Conservation (phyloP, 2,888 invertebrate species). For the Andrena marginata region DNA sequence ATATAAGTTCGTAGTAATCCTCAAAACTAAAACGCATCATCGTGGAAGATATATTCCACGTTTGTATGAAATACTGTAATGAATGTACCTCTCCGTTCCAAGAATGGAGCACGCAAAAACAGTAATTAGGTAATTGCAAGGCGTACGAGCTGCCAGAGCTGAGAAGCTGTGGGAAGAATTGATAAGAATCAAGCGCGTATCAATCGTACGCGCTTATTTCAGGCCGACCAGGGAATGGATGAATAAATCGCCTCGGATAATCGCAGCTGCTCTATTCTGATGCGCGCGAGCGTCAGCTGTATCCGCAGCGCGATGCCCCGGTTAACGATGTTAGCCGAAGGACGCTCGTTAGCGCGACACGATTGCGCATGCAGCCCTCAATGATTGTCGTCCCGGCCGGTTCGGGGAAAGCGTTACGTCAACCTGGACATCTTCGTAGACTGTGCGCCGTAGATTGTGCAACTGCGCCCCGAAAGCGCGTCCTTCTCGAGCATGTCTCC, state of each 20-base stretch:
- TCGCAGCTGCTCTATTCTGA: slow-evolving; percentile 4
- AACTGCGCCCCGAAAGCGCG: slow-evolving; percentile 2
- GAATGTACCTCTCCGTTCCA: too few relatives aligned
- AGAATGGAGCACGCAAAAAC: slow-evolving; percentile 16
- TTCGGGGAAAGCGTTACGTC: slow-evolving; percentile 40
- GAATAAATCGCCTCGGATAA: slow-evolving; percentile 42
- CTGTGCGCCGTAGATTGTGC: slow-evolving; percentile 11
- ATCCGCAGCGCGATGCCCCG: background rate
- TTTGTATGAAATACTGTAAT: too few relatives aligned
- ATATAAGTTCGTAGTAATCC: too few relatives aligned
- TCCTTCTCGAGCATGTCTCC: slow-evolving; percentile 17
- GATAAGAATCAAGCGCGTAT: slow-evolving; percentile 23
- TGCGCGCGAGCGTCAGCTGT: background rate
- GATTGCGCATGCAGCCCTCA: slow-evolving; percentile 37
- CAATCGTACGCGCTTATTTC: slow-evolving; percentile 50
- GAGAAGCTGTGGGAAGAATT: too few relatives aligned
- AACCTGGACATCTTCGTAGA: slow-evolving; percentile 34
- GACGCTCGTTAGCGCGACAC: slow-evolving; percentile 49
- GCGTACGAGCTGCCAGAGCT: slow-evolving; percentile 1
- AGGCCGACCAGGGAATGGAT: slow-evolving; percentile 30
- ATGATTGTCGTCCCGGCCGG: slow-evolving; percentile 20
- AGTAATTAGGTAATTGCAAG: slow-evolving; percentile 54
- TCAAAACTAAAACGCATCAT: too few relatives aligned
- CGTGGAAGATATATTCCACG: too few relatives aligned
- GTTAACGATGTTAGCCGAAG: slow-evolving; percentile 55